A percentile compares a stretch with the other conserved stretches of the same genome.
Evolutionary conservation across 2,888 invertebrate genomes (phyloP).

Genomic region (Cloeon dipterum): DNA sequence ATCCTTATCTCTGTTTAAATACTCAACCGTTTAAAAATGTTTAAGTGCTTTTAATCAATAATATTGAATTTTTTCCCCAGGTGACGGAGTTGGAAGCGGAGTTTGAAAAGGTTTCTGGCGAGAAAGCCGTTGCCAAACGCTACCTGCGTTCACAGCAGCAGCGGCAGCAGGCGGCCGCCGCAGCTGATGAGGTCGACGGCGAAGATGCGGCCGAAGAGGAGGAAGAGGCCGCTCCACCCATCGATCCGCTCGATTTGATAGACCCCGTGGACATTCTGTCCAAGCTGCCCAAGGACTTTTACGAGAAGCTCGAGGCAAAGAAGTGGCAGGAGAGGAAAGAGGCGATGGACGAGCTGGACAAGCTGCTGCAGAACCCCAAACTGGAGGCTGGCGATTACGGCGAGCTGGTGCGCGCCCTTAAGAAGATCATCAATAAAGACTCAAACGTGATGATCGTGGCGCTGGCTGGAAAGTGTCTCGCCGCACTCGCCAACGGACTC

Average conservation of each 20-base stretch:
- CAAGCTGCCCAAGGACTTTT: constrained; percentile 86
- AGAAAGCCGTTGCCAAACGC: constrained; percentile 43
- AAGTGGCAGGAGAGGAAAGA: constrained; percentile 96
- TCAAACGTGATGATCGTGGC: constrained; percentile 85
- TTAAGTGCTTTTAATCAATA: neutral
- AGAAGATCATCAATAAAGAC: constrained; percentile 85
- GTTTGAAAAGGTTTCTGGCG: constrained; percentile 46
- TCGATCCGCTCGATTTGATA: constrained; percentile 76
- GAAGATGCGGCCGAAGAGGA: constrained; percentile 29
- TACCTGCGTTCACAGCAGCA: constrained; percentile 60
- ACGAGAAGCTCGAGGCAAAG: constrained; percentile 79
- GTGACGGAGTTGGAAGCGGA: constrained; percentile 72
- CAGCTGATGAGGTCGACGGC: constrained; percentile 25
- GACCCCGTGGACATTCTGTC: constrained; percentile 84
- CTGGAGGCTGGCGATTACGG: constrained; percentile 84
- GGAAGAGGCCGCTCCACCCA: constrained; percentile 24
- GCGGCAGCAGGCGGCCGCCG: constrained; percentile 27
- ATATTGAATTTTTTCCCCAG: constrained; percentile 13
- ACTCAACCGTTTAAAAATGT: neutral
- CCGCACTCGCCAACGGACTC: constrained; percentile 61
- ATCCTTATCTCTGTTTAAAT: neutral
- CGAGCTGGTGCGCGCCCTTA: constrained; percentile 62
- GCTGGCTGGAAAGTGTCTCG: constrained; percentile 60
- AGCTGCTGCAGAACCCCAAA: constrained; percentile 55
- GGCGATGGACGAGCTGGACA: constrained; percentile 60